Percentiles rank a stretch among this genome's conserved stretches.
Evolutionary conservation across 1,140 invertebrate genomes (phyloP).

Genomic region (Lysiphlebus fabarum): DNA sequence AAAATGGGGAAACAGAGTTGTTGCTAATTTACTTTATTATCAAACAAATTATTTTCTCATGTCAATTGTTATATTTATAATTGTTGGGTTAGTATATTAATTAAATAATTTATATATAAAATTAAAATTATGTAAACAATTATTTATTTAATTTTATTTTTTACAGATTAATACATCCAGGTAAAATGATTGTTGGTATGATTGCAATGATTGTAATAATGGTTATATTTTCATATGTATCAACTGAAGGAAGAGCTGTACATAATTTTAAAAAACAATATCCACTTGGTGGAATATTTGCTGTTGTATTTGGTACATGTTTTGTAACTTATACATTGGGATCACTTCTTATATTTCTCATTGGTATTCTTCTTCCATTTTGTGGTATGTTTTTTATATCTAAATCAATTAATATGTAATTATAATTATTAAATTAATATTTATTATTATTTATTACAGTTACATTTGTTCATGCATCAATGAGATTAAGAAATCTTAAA

Average conservation of each 20-base stretch:
- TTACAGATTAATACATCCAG: slow-evolving; percentile 67
- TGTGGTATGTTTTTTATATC: slow-evolving; percentile 63
- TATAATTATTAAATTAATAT: background rate
- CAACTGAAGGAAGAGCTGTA: slow-evolving; percentile 60
- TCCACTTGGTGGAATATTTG: slow-evolving; percentile 61
- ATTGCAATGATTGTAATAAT: slow-evolving; percentile 61
- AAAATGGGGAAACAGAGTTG: slow-evolving; percentile 79
- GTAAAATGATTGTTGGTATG: slow-evolving; percentile 70
- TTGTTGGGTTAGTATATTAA: too few relatives aligned
- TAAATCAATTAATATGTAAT: too few relatives aligned
- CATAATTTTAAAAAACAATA: slow-evolving; percentile 67
- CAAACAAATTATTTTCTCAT: slow-evolving; percentile 83
- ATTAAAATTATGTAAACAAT: too few relatives aligned
- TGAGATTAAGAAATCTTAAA: slow-evolving; percentile 73
- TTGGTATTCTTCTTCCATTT: slow-evolving; percentile 73
- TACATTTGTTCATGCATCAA: slow-evolving; percentile 74
- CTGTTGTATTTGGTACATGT: slow-evolving; percentile 62
- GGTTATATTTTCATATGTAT: slow-evolving; percentile 63
- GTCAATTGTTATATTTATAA: slow-evolving; percentile 65
- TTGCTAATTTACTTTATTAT: slow-evolving; percentile 82
- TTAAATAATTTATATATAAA: too few relatives aligned
- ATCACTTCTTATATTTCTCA: slow-evolving; percentile 70
- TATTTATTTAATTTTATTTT: background rate
- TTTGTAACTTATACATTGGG: slow-evolving; percentile 70
- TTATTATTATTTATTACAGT: slow-evolving; percentile 52